Conservation (phyloP, 2,888 invertebrate genomes). For the Bombylius major region DNA sequence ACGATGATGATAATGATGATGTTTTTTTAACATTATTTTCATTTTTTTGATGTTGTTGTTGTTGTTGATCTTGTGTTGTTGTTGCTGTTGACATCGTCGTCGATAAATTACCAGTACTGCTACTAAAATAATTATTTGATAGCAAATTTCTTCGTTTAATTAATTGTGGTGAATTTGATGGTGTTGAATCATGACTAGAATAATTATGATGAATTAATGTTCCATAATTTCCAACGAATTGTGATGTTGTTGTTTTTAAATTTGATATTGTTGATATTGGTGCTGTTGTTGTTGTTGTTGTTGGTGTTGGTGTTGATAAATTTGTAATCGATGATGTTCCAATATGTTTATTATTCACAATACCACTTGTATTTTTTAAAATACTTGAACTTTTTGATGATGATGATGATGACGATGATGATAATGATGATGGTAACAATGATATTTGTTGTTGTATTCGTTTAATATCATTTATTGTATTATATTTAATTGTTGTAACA, state of each 20-base stretch:
- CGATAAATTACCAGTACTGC: neutral
- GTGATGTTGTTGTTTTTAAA: constrained; percentile 1
- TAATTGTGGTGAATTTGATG: constrained; percentile 11
- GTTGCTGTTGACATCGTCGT: constrained; percentile 2
- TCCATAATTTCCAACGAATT: neutral
- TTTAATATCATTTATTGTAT: constrained; percentile 14
- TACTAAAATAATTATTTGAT: neutral
- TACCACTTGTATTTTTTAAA: neutral
- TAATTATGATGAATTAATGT: neutral
- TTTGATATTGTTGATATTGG: constrained; percentile 18
- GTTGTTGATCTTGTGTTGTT: constrained; percentile 11
- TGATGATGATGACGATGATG: neutral
- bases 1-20: constrained; percentile 1
- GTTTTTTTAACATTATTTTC: neutral
- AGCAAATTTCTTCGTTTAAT: constrained; percentile 3
- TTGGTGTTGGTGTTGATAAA: neutral
- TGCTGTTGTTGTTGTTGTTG: constrained; percentile 1
- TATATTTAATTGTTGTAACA: constrained; percentile 10
- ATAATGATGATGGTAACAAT: neutral
- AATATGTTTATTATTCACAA: constrained; percentile 9
- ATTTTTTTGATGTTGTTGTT: constrained; percentile 12
- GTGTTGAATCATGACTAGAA: constrained; percentile 9
- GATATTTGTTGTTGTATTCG: constrained; percentile 1
- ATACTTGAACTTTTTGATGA: neutral
- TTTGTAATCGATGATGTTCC: constrained; percentile 7